phyloP scores from a whole-genome alignment of 2,797 vertebrate genomes.

The Cuniculus paca region DNA sequence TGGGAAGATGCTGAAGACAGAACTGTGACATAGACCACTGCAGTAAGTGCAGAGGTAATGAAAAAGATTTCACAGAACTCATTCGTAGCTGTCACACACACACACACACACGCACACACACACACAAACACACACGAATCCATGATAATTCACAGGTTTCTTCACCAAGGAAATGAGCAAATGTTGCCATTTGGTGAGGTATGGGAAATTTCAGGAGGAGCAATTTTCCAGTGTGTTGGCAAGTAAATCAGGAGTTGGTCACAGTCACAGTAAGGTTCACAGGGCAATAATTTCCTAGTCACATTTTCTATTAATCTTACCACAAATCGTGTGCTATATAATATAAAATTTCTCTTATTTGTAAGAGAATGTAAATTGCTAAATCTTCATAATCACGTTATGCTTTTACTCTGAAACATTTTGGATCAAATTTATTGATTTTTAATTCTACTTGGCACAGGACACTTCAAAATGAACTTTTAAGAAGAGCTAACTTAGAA shows the following conservation, averaged over 20 bases:
- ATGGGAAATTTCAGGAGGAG: background rate
- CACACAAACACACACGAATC: background rate
- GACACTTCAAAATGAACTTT: background rate
- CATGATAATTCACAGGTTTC: background rate
- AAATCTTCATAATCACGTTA: background rate
- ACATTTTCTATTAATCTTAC: conserved; percentile 4
- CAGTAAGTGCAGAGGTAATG: background rate
- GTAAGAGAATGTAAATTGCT: background rate
- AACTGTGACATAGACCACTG: background rate
- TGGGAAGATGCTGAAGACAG: background rate
- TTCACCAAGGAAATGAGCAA: background rate
- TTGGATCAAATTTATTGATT: conserved; percentile 20
- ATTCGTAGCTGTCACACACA: background rate
- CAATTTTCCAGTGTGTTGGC: background rate
- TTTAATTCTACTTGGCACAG: background rate
- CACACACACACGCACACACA: background rate
- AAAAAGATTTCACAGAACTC: background rate
- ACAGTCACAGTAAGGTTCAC: background rate
- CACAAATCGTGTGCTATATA: background rate
- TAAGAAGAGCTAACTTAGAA: conserved; percentile 27
- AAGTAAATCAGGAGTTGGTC: background rate
- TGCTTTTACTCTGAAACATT: conserved; percentile 9
- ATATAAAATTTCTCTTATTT: conserved; percentile 46
- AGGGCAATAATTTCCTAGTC: conserved; percentile 13
- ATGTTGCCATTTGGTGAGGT: background rate